phyloP scores from a whole-genome alignment of 2,113 vertebrate genomes.

The Psophia crepitans region DNA sequence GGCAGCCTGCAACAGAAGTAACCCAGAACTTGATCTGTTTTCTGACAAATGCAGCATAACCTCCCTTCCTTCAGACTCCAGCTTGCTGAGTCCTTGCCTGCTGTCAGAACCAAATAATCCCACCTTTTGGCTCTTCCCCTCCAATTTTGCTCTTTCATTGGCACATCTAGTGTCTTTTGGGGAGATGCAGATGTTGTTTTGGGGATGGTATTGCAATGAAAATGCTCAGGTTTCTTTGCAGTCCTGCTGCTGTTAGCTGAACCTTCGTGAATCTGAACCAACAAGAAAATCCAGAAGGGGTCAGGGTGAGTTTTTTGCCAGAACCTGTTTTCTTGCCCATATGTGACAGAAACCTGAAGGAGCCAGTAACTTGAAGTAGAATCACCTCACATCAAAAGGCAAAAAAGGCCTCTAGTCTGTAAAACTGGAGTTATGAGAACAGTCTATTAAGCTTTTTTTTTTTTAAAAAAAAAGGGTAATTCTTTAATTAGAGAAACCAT shows the following conservation, averaged over 20 bases:
- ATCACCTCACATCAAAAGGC: not conserved
- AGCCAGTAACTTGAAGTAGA: not conserved
- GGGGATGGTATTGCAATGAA: not conserved
- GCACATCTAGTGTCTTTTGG: not conserved
- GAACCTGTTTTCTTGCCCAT: not conserved
- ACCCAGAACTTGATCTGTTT: not conserved
- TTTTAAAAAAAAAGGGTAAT: not conserved
- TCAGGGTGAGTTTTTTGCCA: not conserved
- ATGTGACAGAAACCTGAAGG: not conserved
- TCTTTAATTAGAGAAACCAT: not conserved
- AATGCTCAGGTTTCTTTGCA: not conserved
- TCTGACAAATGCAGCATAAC: not conserved
- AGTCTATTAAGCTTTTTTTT: not conserved
- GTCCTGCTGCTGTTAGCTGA: not conserved
- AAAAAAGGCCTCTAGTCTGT: not conserved
- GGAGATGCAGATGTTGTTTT: not conserved
- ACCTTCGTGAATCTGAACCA: not conserved
- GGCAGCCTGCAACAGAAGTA: not conserved
- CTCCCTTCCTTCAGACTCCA: not conserved
- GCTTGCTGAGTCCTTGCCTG: not conserved
- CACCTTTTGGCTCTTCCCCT: not conserved
- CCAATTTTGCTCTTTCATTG: not conserved
- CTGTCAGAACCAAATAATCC: not conserved
- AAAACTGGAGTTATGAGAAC: not conserved
- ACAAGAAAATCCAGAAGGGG: constrained; percentile 1